phyloP scores from a whole-genome alignment of 1,140 invertebrate species.

The Varroa destructor region DNA sequence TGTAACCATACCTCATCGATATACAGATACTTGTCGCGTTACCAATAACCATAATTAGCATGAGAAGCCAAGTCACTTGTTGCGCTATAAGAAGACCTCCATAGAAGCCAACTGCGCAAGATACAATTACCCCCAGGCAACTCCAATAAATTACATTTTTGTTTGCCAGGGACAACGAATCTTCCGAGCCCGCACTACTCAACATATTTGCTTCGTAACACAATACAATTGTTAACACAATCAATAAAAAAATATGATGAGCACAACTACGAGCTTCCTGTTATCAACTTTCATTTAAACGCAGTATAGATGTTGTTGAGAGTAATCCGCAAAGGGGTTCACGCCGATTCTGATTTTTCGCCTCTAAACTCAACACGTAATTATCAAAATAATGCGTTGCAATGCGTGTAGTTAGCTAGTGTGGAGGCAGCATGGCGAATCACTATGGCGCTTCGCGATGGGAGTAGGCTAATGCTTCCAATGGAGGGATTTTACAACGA shows the following conservation, averaged over 20 bases:
- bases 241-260: neutral
- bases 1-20: conserved; percentile 8
- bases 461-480: no score
- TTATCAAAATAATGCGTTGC: no score
- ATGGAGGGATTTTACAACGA: no score
- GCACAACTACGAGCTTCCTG: neutral
- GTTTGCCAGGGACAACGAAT: no score
- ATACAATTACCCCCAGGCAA: neutral
- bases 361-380: no score
- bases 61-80: neutral
- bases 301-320: neutral
- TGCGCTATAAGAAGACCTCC: neutral
- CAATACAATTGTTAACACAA: neutral
- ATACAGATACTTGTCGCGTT: neutral
- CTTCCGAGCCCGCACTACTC: no score
- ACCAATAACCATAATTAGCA: neutral
- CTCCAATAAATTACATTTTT: neutral
- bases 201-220: neutral
- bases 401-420: no score
- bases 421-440: no score
- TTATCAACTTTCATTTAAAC: neutral
- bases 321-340: no score
- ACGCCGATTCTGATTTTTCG: no score
- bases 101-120: conserved; percentile 4
- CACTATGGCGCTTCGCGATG: no score